These are phyloP conservation scores for Dinomys branickii DNA, from an alignment of 2,113 vertebrate genomes.

Conservation along the genomic window DNA sequence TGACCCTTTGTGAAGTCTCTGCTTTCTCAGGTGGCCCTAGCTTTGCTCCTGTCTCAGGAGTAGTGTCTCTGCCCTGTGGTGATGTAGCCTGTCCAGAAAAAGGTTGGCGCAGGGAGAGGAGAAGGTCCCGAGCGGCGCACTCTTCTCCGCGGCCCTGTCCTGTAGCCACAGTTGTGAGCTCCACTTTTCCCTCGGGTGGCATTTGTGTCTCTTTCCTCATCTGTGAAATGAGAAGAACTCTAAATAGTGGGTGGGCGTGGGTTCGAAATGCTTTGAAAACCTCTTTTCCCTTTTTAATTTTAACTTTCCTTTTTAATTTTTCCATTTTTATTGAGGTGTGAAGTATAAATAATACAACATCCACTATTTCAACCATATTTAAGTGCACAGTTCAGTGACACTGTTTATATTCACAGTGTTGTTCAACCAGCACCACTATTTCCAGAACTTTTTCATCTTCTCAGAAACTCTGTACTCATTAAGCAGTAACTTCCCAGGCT, in stretches of 20 bases:
- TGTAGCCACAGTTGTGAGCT: not conserved
- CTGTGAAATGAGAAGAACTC: not conserved
- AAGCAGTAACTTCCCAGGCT: not conserved
- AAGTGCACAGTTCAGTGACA: not conserved
- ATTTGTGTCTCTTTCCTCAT: not conserved
- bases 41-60: not conserved
- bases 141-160: not conserved
- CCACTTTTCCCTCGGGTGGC: not conserved
- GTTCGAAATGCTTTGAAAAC: conserved; percentile 4
- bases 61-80: not conserved
- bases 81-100: not conserved
- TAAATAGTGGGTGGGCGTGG: not conserved
- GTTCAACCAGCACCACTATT: not conserved
- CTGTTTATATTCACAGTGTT: not conserved
- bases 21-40: not conserved
- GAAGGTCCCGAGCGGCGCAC: not conserved
- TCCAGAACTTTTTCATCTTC: not conserved
- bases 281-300: not conserved
- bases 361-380: not conserved
- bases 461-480: not conserved
- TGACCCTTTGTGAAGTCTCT: not conserved
- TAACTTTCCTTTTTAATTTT: not conserved
- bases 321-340: not conserved
- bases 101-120: not conserved
- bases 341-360: not conserved